Base-by-base conservation (phyloP, 2,113 vertebrate genomes). In the Paradoxurus hermaphroditus region DNA sequence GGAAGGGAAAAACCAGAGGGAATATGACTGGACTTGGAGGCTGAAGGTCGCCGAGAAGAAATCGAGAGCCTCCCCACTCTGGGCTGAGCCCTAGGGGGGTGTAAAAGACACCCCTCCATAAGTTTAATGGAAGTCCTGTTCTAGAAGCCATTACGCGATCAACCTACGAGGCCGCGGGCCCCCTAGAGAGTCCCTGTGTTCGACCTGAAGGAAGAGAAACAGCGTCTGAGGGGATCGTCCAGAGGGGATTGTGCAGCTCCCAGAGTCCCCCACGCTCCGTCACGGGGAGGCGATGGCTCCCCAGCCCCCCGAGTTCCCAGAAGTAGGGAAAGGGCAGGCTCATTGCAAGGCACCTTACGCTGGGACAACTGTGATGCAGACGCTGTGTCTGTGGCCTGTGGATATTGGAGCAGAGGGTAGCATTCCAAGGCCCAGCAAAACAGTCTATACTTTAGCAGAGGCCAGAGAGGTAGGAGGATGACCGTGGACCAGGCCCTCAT, bases 351-450 rank as follows among this genome's bases (percentile, higher is more conserved):
- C 18, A 77, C 27, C 39, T 73, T 62, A 3, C 15, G 34, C 31
- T 51, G 18, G 49, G 46, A 79, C 68, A 91, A 46, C 18, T 36
- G n/a, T 39, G 63, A 16, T 44, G 15, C 68, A 49, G 67, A 39
- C 34, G n/a, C n/a, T n/a, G n/a, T n/a, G n/a, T n/a, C 41, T 44
- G n/a, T 29, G 51, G 29, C 49, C 0, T 0, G 1, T 5, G 19
- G 67, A 25, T n/a, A 19, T 6, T 34, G 15, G 59, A 73, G 41
- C 56, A 29, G 39, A 46, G 5, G 7, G 19, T 13, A n/a, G 7
- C 41, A 18, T 53, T 67, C 62, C 59, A 0, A 2, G 7, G 75
- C 73, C 25, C 34, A 63, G n/a, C 21, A 51, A 46, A 72, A 49
- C 36, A 62, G 59, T n/a, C 31, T n/a, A 16, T 16, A 34, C 11